These are phyloP conservation scores for Pelobates cultripes DNA, from an alignment of 2,797 vertebrate genomes.

Conservation along the genomic window DNA sequence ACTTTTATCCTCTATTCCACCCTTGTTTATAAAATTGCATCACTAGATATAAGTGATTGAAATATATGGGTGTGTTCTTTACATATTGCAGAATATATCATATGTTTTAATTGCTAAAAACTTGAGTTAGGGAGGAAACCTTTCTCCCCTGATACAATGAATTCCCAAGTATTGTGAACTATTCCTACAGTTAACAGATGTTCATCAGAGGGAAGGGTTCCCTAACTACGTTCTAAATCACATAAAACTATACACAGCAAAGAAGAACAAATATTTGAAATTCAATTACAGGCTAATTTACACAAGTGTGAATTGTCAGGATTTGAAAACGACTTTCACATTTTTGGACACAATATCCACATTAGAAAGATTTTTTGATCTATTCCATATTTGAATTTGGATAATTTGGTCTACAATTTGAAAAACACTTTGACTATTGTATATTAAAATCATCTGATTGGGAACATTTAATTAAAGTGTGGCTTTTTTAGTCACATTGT, in stretches of 20 bases:
- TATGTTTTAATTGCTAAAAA: constrained; percentile 17
- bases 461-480: too few relatives aligned
- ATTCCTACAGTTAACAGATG: constrained; percentile 30
- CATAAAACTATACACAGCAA: background rate
- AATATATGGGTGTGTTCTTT: constrained; percentile 41
- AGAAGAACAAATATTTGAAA: background rate
- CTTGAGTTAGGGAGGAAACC: constrained; percentile 22
- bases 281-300: background rate
- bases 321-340: too few relatives aligned
- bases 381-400: too few relatives aligned
- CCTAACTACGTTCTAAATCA: background rate
- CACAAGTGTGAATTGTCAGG: background rate
- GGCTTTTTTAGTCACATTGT: too few relatives aligned
- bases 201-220: constrained; percentile 28
- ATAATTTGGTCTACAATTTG: too few relatives aligned
- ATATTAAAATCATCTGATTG: too few relatives aligned
- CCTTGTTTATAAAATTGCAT: constrained; percentile 40
- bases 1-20: constrained; percentile 18
- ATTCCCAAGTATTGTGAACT: constrained; percentile 30
- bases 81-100: constrained; percentile 35
- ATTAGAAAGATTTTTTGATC: too few relatives aligned
- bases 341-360: too few relatives aligned
- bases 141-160: constrained; percentile 29
- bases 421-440: too few relatives aligned
- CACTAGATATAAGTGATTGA: constrained; percentile 25